phyloP scores from a whole-genome alignment of 1,140 invertebrate species.

The Drosophila suzukii region DNA sequence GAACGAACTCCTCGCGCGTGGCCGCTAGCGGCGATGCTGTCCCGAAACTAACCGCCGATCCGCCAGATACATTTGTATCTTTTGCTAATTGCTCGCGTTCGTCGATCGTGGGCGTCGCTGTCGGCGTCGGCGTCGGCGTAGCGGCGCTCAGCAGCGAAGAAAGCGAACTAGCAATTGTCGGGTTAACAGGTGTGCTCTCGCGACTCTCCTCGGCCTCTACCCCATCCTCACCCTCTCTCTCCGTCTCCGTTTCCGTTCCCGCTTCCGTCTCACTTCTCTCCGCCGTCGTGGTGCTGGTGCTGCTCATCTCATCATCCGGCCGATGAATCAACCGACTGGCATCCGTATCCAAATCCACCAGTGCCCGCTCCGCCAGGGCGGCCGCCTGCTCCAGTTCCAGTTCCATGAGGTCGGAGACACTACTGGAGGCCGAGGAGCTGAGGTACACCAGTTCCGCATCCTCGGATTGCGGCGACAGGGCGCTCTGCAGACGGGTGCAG shows the following conservation, averaged over 20 bases:
- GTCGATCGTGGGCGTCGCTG: conserved; percentile 14
- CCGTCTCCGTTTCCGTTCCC: conserved; percentile 63
- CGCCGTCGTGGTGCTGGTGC: conserved; percentile 56
- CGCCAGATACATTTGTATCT: conserved; percentile 43
- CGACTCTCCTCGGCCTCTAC: conserved; percentile 50
- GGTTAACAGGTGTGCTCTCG: conserved; percentile 82
- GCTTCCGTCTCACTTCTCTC: conserved; percentile 66
- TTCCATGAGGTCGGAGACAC: conserved; percentile 76
- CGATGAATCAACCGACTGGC: conserved; percentile 54
- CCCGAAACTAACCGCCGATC: conserved; percentile 61
- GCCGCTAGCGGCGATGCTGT: conserved; percentile 68
- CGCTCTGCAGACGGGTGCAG: conserved; percentile 62
- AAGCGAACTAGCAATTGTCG: conserved; percentile 36
- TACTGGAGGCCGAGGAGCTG: conserved; percentile 79
- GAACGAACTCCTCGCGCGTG: conserved; percentile 74
- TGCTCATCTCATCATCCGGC: conserved; percentile 57
- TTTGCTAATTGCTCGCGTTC: conserved; percentile 16
- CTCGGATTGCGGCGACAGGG: conserved; percentile 65
- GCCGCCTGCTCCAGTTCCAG: conserved; percentile 70
- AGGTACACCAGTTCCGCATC: conserved; percentile 78
- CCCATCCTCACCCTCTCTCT: conserved; percentile 13
- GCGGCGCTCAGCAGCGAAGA: conserved; percentile 49
- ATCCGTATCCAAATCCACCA: conserved; percentile 75
- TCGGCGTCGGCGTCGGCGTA: conserved; percentile 28
- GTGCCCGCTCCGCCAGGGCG: conserved; percentile 56